phyloP scores from a whole-genome alignment of 1,140 invertebrate species.

The Pygmarrhopalites habei region DNA sequence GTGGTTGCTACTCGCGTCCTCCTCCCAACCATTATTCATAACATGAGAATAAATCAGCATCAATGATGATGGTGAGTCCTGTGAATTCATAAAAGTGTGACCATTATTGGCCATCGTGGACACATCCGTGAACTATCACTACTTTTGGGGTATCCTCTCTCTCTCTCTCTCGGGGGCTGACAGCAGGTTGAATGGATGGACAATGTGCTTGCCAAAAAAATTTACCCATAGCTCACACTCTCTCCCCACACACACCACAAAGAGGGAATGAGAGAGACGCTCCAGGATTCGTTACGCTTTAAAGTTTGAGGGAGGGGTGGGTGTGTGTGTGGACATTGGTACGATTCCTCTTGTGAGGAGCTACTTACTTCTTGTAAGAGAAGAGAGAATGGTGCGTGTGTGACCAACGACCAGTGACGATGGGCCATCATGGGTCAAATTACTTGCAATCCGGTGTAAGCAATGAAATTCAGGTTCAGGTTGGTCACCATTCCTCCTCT shows the following conservation, averaged over 20 bases:
- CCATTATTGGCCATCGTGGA: constrained; percentile 11
- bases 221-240: constrained; percentile 1
- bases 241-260: too few species aligned
- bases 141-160: too few species aligned
- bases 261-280: too few species aligned
- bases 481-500: not conserved
- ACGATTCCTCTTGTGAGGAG: too few species aligned
- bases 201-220: not conserved
- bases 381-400: too few species aligned
- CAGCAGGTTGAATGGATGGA: constrained; percentile 8
- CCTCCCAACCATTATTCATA: constrained; percentile 37
- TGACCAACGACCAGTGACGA: not conserved
- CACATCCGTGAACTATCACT: not conserved
- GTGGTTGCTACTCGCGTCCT: not conserved
- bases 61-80: constrained; percentile 22
- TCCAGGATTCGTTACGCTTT: too few species aligned
- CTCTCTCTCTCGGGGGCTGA: too few species aligned
- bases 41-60: constrained; percentile 35
- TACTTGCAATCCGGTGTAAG: constrained; percentile 19
- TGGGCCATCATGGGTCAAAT: constrained; percentile 22
- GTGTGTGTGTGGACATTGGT: too few species aligned
- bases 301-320: too few species aligned
- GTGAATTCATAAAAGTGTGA: constrained; percentile 2
- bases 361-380: too few species aligned
- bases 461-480: constrained; percentile 12